Conservation (phyloP, 2,888 invertebrate genomes). For the Neoitamus cyanurus region DNA sequence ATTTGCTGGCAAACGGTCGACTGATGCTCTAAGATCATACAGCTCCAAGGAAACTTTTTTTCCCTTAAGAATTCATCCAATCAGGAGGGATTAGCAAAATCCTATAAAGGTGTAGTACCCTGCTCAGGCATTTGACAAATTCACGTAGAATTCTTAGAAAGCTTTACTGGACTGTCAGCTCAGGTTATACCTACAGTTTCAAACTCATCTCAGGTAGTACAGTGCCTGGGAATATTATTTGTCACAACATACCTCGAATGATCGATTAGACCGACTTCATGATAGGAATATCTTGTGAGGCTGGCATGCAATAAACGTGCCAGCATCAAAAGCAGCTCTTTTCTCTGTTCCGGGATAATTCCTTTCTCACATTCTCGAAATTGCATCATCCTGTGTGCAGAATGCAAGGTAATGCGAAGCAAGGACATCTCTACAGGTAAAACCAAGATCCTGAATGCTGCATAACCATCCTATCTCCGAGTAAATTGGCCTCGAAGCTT, state of each 20-base stretch:
- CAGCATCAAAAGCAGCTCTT: not conserved
- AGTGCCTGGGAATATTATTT: not conserved
- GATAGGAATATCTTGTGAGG: not conserved
- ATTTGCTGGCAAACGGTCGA: not conserved
- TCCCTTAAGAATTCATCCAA: not conserved
- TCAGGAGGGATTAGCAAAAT: not conserved
- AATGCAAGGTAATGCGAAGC: not conserved
- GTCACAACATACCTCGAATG: not conserved
- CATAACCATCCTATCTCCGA: not conserved
- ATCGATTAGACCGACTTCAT: not conserved
- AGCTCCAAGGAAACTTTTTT: not conserved
- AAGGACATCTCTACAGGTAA: not conserved
- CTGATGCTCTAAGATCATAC: not conserved
- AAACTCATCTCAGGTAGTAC: not conserved
- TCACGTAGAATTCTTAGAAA: not conserved
- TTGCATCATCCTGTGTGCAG: not conserved
- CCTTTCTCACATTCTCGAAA: not conserved
- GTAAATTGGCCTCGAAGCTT: not conserved
- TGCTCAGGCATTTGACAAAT: not conserved
- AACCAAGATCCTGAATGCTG: not conserved
- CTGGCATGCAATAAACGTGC: not conserved
- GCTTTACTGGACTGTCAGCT: not conserved
- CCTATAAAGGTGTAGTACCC: not conserved
- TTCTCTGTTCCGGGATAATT: not conserved
- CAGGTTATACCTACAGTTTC: not conserved